Conservation (phyloP, 37 sponge, comb jelly and placozoan species). For the Haliclona indistincta region DNA sequence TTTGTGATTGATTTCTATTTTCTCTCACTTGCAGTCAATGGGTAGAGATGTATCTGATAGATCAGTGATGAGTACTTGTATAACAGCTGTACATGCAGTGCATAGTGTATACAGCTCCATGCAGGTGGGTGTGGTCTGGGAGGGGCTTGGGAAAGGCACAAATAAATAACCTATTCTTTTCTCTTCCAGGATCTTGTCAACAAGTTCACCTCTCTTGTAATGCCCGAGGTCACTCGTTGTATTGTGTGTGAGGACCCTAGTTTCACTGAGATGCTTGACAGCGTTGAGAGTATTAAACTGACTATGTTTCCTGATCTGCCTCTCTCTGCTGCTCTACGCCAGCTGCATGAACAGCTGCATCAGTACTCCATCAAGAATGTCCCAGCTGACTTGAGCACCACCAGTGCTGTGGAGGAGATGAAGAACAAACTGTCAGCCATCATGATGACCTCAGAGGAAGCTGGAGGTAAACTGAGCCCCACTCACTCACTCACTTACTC, state of each 20-base stretch:
- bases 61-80: constrained; percentile 35
- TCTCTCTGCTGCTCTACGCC: constrained; percentile 33
- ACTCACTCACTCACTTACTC: too few species aligned
- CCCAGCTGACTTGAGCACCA: constrained; percentile 48
- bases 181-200: constrained; percentile 56
- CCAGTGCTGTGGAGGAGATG: constrained; percentile 61
- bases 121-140: constrained; percentile 32
- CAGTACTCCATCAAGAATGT: constrained; percentile 40
- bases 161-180: neutral
- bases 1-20: neutral
- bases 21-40: neutral
- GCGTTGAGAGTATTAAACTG: constrained; percentile 39
- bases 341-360: constrained; percentile 39
- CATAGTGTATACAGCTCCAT: constrained; percentile 64
- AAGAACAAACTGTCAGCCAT: constrained; percentile 48
- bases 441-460: neutral
- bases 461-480: too few species aligned
- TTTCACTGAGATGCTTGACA: constrained; percentile 61
- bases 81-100: constrained; percentile 45
- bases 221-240: constrained; percentile 56
- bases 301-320: constrained; percentile 40
- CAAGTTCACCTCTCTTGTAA: constrained; percentile 45
- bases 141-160: neutral
- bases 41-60: constrained; percentile 21
- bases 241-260: constrained; percentile 64